A percentile compares a stretch with the other conserved stretches of the same genome.
phyloP scores from a whole-genome alignment of 2,797 vertebrate genomes.

The Okamejei kenojei region DNA sequence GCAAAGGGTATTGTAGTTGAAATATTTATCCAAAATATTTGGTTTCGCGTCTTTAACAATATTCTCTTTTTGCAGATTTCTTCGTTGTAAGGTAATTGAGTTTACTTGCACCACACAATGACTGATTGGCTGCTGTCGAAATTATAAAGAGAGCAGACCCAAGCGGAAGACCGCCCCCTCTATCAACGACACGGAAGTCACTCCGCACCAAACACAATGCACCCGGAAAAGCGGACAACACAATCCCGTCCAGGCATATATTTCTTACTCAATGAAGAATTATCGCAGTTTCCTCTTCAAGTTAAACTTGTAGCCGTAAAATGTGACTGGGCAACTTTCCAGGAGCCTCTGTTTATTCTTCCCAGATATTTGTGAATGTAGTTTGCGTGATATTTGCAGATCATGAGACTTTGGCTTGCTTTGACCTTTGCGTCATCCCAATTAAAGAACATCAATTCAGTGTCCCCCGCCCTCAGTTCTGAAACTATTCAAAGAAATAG shows the following conservation, averaged over 20 bases:
- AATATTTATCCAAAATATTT: not conserved
- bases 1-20: not conserved
- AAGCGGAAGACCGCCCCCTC: conserved; percentile 6
- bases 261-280: conserved; percentile 63
- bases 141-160: not conserved
- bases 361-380: conserved; percentile 31
- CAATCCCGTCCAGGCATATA: conserved; percentile 42
- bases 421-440: conserved; percentile 25
- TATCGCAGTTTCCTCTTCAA: conserved; percentile 61
- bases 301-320: conserved; percentile 47
- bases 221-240: not conserved
- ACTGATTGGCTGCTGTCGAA: not conserved
- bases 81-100: not conserved
- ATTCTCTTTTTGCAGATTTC: not conserved
- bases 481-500: not conserved
- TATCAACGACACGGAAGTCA: not conserved
- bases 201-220: not conserved
- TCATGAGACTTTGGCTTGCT: not conserved
- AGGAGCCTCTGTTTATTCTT: conserved; percentile 53
- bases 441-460: not conserved
- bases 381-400: conserved; percentile 33
- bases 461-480: not conserved
- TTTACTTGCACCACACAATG: too few relatives aligned
- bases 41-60: not conserved
- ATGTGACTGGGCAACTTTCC: conserved; percentile 51